These are phyloP conservation scores for Torymus auratus DNA, from an alignment of 2,888 invertebrate genomes.

Conservation along the genomic window DNA sequence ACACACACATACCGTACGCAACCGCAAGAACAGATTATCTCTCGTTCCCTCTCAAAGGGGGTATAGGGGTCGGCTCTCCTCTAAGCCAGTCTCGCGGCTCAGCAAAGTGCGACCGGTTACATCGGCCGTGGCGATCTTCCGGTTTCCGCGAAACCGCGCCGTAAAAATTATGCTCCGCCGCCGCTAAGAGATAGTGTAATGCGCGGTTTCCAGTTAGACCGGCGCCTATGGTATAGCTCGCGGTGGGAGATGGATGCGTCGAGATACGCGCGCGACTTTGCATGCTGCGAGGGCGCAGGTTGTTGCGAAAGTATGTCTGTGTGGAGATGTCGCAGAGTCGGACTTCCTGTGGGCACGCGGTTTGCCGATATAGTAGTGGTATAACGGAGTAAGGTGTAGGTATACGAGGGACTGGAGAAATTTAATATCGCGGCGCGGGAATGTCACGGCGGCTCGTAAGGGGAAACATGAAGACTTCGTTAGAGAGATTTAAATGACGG, in stretches of 20 bases:
- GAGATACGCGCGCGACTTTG: background rate
- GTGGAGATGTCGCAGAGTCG: background rate
- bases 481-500: background rate
- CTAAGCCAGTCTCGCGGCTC: background rate
- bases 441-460: too few species aligned
- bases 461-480: background rate
- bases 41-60: background rate
- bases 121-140: conserved; percentile 38
- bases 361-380: too few species aligned
- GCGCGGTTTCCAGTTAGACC: conserved; percentile 25
- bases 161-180: conserved; percentile 20
- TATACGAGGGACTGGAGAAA: too few species aligned
- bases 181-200: background rate
- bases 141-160: conserved; percentile 41
- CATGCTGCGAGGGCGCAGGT: background rate
- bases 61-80: too few species aligned
- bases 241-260: background rate
- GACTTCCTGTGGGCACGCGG: background rate
- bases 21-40: conserved; percentile 20
- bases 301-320: too few species aligned
- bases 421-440: too few species aligned
- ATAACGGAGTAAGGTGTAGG: too few species aligned
- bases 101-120: conserved; percentile 41
- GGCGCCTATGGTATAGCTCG: too few species aligned
- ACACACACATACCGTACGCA: background rate